Evolutionary conservation across 2,113 vertebrate genomes (phyloP).

Genomic region (Asarcornis scutulata): DNA sequence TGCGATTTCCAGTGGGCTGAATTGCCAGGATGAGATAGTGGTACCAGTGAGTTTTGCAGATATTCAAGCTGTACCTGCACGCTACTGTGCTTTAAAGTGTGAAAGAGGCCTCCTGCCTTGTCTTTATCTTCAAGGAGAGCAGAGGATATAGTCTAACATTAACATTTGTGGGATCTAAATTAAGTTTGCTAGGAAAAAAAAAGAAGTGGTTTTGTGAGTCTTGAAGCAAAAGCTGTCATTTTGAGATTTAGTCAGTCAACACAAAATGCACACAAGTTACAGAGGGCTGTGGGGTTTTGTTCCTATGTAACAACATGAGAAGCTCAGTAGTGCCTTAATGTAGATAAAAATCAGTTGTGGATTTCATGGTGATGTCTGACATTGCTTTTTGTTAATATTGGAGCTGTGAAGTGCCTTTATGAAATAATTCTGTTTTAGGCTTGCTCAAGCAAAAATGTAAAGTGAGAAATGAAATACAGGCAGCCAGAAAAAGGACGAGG

Average conservation of each 20-base stretch:
- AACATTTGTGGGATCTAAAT: neutral
- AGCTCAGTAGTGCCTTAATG: neutral
- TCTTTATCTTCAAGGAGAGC: neutral
- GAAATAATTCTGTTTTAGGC: neutral
- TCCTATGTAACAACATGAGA: neutral
- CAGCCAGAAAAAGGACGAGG: neutral
- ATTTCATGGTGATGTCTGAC: neutral
- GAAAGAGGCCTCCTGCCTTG: too few species aligned
- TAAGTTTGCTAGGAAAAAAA: neutral
- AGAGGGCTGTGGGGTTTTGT: neutral
- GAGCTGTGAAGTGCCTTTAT: neutral
- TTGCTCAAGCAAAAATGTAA: rapidly evolving
- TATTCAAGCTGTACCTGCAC: rapidly evolving
- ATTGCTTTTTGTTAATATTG: neutral
- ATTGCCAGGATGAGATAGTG: neutral
- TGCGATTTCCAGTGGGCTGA: too few species aligned
- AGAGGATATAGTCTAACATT: neutral
- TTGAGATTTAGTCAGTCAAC: neutral
- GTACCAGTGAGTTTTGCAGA: neutral
- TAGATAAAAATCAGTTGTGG: neutral
- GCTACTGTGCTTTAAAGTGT: neutral
- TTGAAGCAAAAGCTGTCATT: neutral
- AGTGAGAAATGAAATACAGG: neutral
- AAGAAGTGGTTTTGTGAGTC: neutral
- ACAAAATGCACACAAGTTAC: neutral